A percentile compares a stretch with the other conserved stretches of the same genome.
Conservation (phyloP, 2,113 vertebrate genomes). For the Promerops cafer region DNA sequence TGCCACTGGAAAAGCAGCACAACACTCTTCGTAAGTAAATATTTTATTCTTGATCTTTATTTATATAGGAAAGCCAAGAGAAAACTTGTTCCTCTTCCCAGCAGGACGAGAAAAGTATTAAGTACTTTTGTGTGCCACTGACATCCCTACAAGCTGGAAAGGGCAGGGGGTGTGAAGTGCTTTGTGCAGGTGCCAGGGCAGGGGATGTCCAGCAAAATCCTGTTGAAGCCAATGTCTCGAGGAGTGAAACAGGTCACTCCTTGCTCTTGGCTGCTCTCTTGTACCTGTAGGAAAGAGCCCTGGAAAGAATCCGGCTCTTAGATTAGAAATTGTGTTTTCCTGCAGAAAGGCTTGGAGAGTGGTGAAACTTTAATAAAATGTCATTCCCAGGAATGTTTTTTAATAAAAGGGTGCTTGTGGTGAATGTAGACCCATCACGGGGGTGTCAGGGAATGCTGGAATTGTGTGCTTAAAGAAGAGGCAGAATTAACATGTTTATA, state of each 20-base stretch:
- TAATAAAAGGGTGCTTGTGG: neutral
- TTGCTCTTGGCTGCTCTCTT: neutral
- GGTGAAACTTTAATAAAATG: neutral
- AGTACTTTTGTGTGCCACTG: neutral
- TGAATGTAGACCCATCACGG: neutral
- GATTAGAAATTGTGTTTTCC: neutral
- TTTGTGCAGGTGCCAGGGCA: neutral
- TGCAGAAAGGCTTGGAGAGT: neutral
- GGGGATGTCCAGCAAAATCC: neutral
- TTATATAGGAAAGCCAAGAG: neutral
- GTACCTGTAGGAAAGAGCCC: neutral
- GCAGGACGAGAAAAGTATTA: neutral
- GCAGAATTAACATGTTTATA: neutral
- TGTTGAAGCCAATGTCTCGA: neutral
- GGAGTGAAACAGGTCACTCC: neutral
- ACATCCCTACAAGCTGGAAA: neutral
- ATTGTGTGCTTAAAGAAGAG: neutral
- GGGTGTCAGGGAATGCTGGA: neutral
- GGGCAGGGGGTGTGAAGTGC: neutral
- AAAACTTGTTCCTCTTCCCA: neutral
- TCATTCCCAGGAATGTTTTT: neutral
- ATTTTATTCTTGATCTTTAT: slow-evolving; percentile 42
- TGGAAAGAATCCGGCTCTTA: neutral
- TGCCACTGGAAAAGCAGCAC: neutral
- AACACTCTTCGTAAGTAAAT: neutral